Evolutionary conservation across 2,888 invertebrate genomes (phyloP).

Genomic region (Spilarctia lutea): DNA sequence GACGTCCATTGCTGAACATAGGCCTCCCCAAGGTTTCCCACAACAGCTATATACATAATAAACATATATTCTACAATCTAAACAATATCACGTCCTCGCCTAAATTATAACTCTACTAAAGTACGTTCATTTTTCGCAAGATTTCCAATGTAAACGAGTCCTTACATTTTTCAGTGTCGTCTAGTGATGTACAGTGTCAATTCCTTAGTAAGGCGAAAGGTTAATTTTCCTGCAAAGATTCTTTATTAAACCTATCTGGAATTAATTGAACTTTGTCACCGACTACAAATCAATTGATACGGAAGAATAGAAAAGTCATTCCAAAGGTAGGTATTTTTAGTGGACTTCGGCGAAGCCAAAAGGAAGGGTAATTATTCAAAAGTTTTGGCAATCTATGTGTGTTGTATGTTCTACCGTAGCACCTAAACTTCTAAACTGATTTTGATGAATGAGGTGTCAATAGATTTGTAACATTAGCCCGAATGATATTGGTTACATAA

Average conservation of each 20-base stretch:
- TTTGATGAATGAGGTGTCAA: too few species aligned
- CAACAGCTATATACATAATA: neutral
- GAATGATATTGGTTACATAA: too few species aligned
- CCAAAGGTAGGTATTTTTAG: too few species aligned
- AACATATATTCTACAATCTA: constrained; percentile 17
- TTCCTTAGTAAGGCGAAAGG: constrained; percentile 18
- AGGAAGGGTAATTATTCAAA: too few species aligned
- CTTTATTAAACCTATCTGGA: constrained; percentile 15
- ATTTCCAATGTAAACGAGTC: constrained; percentile 13
- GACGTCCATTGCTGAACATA: too few species aligned
- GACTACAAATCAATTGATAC: neutral
- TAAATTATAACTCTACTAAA: neutral
- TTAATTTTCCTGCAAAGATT: constrained; percentile 21
- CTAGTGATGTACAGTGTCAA: constrained; percentile 30
- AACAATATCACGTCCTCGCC: neutral
- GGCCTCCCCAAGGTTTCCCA: too few species aligned
- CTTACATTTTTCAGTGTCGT: constrained; percentile 32
- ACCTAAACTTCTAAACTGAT: too few species aligned
- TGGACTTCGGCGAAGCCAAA: too few species aligned
- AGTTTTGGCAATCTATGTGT: too few species aligned
- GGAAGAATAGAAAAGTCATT: neutral
- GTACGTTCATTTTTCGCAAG: neutral
- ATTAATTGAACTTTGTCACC: constrained; percentile 7
- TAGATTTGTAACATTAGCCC: too few species aligned
- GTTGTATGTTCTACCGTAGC: too few species aligned